Evolutionary conservation across 2,888 invertebrate genomes (phyloP).

Genomic region (Metellina segmentata): DNA sequence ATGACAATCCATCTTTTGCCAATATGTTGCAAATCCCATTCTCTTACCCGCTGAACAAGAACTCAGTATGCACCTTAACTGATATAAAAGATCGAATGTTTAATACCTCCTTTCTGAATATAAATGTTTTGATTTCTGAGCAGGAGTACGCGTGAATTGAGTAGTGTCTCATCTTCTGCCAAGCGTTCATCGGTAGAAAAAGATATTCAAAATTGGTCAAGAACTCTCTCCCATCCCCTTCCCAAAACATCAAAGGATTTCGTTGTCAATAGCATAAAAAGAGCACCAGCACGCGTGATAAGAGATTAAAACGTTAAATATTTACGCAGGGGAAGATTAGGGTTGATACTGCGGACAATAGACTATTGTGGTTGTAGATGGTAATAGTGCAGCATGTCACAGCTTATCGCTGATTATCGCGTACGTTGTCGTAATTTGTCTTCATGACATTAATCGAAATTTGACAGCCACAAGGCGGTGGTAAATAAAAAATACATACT

Average conservation of each 20-base stretch:
- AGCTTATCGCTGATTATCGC: conserved; percentile 67
- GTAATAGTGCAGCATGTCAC: conserved; percentile 56
- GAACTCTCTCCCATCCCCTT: background rate
- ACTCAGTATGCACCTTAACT: too few relatives aligned
- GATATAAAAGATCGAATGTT: too few relatives aligned
- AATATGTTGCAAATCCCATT: too few relatives aligned
- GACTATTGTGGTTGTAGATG: conserved; percentile 46
- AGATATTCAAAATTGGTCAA: background rate
- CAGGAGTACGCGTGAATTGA: background rate
- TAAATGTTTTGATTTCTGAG: background rate
- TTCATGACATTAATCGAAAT: conserved; percentile 65
- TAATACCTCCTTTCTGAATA: background rate
- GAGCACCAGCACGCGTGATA: conserved; percentile 51
- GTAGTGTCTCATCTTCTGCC: background rate
- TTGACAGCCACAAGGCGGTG: conserved; percentile 47
- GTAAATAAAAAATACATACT: background rate
- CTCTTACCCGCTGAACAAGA: too few relatives aligned
- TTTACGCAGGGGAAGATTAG: conserved; percentile 65
- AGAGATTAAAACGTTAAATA: conserved; percentile 76
- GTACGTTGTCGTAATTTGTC: conserved; percentile 59
- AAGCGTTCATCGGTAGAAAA: too few relatives aligned
- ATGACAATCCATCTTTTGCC: too few relatives aligned
- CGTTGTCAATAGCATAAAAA: conserved; percentile 57
- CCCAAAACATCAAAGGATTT: conserved; percentile 61
- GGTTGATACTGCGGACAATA: conserved; percentile 57